Conservation (phyloP, 2,888 invertebrate genomes). For the Melikaiella ostensackeni region DNA sequence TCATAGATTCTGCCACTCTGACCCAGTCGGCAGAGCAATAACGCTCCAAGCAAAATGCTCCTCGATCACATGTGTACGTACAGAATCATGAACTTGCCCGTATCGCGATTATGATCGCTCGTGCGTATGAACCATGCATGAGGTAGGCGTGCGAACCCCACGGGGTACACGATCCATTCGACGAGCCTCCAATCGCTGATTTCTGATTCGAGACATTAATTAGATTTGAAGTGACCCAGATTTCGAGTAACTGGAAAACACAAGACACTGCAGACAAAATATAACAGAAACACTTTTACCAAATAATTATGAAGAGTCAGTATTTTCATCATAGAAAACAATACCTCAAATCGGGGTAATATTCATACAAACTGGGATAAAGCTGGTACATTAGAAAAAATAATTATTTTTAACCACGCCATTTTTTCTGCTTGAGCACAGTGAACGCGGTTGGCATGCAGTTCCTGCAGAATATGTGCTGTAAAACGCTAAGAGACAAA, state of each 20-base stretch:
- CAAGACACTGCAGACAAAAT: background rate
- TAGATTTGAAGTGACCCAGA: slow-evolving; percentile 21
- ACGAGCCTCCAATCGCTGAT: slow-evolving; percentile 26
- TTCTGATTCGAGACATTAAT: slow-evolving; percentile 28
- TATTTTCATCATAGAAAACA: too few species aligned
- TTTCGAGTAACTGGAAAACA: background rate
- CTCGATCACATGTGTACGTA: slow-evolving; percentile 29
- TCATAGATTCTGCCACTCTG: slow-evolving; percentile 19
- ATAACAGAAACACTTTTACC: background rate
- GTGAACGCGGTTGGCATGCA: too few species aligned
- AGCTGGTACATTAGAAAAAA: too few species aligned
- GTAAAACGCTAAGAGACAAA: too few species aligned
- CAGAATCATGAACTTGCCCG: slow-evolving; percentile 52
- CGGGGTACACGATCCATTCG: slow-evolving; percentile 51
- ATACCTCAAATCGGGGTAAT: too few species aligned
- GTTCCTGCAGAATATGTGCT: too few species aligned
- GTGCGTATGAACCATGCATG: slow-evolving; percentile 46
- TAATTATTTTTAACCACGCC: too few species aligned
- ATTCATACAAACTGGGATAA: too few species aligned
- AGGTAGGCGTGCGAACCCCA: slow-evolving; percentile 48
- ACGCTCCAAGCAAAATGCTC: slow-evolving; percentile 30
- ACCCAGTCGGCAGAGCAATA: slow-evolving; percentile 33
- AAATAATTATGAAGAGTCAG: too few species aligned
- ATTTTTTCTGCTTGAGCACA: too few species aligned
- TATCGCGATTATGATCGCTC: slow-evolving; percentile 51